Evolutionary conservation across 2,113 vertebrate species (phyloP).

Genomic region (Mustela nigripes): DNA sequence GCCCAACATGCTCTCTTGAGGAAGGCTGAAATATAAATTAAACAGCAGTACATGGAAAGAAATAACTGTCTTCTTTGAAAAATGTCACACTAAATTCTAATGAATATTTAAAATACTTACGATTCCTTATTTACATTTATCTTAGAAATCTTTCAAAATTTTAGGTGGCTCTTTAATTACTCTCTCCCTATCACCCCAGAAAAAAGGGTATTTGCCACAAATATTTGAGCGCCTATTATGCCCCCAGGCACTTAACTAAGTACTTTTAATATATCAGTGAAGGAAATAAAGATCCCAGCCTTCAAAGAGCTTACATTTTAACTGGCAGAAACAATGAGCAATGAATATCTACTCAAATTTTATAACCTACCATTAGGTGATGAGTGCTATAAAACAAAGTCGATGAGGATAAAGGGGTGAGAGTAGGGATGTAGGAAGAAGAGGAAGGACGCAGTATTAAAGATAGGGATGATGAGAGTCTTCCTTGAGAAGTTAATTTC

Average conservation of each 20-base stretch:
- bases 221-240: not conserved
- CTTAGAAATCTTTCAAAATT: not conserved
- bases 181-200: no score
- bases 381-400: not conserved
- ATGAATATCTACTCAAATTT: not conserved
- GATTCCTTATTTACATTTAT: not conserved
- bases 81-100: not conserved
- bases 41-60: not conserved
- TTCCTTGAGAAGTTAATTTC: not conserved
- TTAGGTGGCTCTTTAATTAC: not conserved
- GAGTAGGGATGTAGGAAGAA: not conserved
- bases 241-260: not conserved
- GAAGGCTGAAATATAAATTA: constrained; percentile 7
- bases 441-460: no score
- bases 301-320: not conserved
- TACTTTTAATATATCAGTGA: not conserved
- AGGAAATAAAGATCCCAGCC: not conserved
- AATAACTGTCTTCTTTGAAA: not conserved
- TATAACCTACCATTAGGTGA: not conserved
- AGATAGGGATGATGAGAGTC: not conserved
- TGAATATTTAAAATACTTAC: constrained; percentile 16
- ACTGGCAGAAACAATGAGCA: not conserved
- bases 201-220: not conserved
- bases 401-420: not conserved
- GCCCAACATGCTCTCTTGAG: not conserved